Base-by-base conservation (phyloP, 1,140 invertebrate species). In the Drosophila sucinea region DNA sequence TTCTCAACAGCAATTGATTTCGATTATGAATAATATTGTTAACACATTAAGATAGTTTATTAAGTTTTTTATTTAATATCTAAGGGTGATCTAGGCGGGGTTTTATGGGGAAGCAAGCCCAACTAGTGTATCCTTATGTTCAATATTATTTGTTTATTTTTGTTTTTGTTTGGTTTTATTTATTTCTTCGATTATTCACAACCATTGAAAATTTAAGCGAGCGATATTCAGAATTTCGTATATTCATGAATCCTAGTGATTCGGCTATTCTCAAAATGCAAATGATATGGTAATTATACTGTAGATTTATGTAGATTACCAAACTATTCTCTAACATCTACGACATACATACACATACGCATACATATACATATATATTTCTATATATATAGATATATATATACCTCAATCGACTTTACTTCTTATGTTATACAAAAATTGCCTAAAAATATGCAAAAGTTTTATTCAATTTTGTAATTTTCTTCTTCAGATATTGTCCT, bases 141-240 rank as follows among this genome's bases (percentile, higher is more conserved):
- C 35, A 40, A 8, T 7, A 38, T 51, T 51, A 44, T 44, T 44
- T 3, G 17, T 41, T 27, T 17, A 38, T 7, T 44, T 40, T 61
- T 44, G 38, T n/a, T 41, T 10, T 41, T n/a, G 11, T 17, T 32
- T 62, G 4, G 11, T 23, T 44, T 17, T 44, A n/a, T 51, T 51
- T 25, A 25, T 51, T 51, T 51, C 44, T 51, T 51, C 23, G 25
- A 77, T 40, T 71, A 68, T 81, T 91, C 90, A 91, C 90, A 91
- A 91, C 90, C 90, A 71, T 91, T 86, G 66, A 58, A 75, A 60
- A 73, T 85, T 91, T 85, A 91, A 91, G 90, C 90, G 90, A 91
- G 90, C 90, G 90, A 91, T 77, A 25, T 87, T 74, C 73, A 75
- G 68, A 76, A 81, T 56, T 47, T 64, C 77, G 32, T 33, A 17